Base-by-base conservation (phyloP, 2,888 invertebrate species). In the Caenorhabditis japonica region DNA sequence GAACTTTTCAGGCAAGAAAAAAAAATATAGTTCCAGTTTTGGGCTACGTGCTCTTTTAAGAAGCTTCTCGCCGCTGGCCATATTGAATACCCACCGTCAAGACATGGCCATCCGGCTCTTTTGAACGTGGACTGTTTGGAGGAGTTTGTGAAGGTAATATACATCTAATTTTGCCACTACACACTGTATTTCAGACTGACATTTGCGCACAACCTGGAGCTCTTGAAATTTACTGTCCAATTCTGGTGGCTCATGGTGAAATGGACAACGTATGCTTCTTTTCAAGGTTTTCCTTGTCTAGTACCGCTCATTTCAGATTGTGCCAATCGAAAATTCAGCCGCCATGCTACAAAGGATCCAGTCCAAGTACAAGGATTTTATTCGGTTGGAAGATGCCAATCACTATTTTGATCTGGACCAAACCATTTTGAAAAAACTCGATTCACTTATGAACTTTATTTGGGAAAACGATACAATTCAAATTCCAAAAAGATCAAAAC, bases 131-230 rank as follows among this genome's bases (percentile, higher is more conserved):
- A 62, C 15, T 61, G 66, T 21, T 53, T 79, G n/a, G 33, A 79
- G 23, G 64, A 75, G 19, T 79, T 64, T 41, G 34, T 76, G 17
- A 51, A 68, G 15, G 78, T 74, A 10, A 13, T n/a, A n/a, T n/a
- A n/a, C n/a, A n/a, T n/a, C n/a, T n/a, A n/a, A n/a, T n/a, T n/a
- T n/a, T n/a, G n/a, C n/a, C n/a, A n/a, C n/a, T n/a, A n/a, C n/a
- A n/a, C n/a, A n/a, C n/a, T n/a, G n/a, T n/a, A 21, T 71, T 76
- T 41, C 53, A 78, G 78, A 78, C 73, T 10, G 72, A 72, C 38
- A 60, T 78, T 1, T 75, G 59, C 19, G 41, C 10, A 15, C 3
- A 41, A 23, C 25, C 27, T 0, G 58, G 60, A 4, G 21, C 43
- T 5, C 69, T 79, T 41, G 64, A 59, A 2, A 79, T 79, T 34